Evolutionary conservation across 2,888 invertebrate genomes (phyloP).

Genomic region (Platynereis dumerilii): DNA sequence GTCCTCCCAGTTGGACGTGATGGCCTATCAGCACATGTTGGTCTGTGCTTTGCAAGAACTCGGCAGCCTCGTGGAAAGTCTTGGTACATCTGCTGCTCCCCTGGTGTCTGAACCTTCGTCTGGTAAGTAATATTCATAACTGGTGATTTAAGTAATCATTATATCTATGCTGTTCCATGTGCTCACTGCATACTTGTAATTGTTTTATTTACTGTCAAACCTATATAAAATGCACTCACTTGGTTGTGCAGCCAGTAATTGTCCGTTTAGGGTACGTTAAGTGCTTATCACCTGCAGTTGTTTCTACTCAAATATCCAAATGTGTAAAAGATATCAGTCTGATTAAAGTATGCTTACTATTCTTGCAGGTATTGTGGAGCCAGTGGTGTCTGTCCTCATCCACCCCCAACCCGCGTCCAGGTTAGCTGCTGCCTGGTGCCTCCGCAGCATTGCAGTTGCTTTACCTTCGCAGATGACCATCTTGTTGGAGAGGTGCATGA

Average conservation of each 20-base stretch:
- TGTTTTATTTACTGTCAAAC: too few relatives aligned
- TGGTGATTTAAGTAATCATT: not conserved
- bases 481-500: constrained; percentile 76
- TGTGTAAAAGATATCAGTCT: too few relatives aligned
- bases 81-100: constrained; percentile 94
- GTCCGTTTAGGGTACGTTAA: too few relatives aligned
- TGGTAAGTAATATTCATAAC: constrained; percentile 66
- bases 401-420: constrained; percentile 90
- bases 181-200: too few relatives aligned
- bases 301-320: too few relatives aligned
- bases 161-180: too few relatives aligned
- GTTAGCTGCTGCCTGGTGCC: constrained; percentile 92
- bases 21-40: constrained; percentile 59
- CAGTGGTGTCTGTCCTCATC: constrained; percentile 82
- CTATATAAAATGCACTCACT: too few relatives aligned
- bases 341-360: too few relatives aligned
- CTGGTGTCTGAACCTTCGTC: constrained; percentile 86
- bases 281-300: too few relatives aligned
- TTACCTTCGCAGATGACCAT: constrained; percentile 94
- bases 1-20: constrained; percentile 25
- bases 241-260: too few relatives aligned
- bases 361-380: constrained; percentile 74
- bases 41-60: constrained; percentile 93
- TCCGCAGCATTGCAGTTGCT: constrained; percentile 89
- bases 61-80: constrained; percentile 83